phyloP scores from a whole-genome alignment of 2,888 invertebrate species.

The Aphodius sticticus region DNA sequence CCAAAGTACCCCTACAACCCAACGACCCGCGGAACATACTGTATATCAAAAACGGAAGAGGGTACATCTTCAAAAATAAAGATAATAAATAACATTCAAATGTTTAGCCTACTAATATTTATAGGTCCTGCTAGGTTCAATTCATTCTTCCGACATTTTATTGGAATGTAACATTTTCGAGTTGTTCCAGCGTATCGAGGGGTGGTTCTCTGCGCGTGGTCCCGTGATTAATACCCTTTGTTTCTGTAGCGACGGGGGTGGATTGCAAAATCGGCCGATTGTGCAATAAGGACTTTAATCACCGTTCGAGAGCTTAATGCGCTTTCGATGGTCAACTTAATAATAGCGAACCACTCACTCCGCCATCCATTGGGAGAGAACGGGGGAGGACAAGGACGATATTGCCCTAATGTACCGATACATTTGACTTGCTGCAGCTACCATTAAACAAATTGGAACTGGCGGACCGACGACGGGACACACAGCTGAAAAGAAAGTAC shows the following conservation, averaged over 20 bases:
- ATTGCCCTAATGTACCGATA: conserved; percentile 28
- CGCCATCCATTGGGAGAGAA: conserved; percentile 21
- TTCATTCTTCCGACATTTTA: background rate
- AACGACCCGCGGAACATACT: too few relatives aligned
- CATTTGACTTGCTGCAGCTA: conserved; percentile 30
- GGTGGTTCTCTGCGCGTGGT: background rate
- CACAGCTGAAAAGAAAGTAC: background rate
- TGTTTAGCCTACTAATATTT: background rate
- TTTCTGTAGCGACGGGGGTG: conserved; percentile 26
- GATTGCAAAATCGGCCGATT: conserved; percentile 36
- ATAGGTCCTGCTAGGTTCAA: background rate
- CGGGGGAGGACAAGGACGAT: conserved; percentile 16
- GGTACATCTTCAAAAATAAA: too few relatives aligned
- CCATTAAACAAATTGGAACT: conserved; percentile 24
- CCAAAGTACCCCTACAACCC: too few relatives aligned
- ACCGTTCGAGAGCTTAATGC: conserved; percentile 49
- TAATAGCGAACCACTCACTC: conserved; percentile 24
- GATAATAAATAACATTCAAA: too few relatives aligned
- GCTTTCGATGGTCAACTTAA: conserved; percentile 41
- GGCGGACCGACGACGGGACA: background rate
- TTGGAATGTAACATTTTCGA: background rate
- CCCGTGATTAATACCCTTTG: conserved; percentile 35
- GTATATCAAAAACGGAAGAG: too few relatives aligned
- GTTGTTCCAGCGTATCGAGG: background rate
- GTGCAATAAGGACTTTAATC: conserved; percentile 47